Percentiles rank a stretch among this genome's conserved stretches.
phyloP scores from a whole-genome alignment of 2,888 invertebrate genomes.

The Tetanocera ferruginea region DNA sequence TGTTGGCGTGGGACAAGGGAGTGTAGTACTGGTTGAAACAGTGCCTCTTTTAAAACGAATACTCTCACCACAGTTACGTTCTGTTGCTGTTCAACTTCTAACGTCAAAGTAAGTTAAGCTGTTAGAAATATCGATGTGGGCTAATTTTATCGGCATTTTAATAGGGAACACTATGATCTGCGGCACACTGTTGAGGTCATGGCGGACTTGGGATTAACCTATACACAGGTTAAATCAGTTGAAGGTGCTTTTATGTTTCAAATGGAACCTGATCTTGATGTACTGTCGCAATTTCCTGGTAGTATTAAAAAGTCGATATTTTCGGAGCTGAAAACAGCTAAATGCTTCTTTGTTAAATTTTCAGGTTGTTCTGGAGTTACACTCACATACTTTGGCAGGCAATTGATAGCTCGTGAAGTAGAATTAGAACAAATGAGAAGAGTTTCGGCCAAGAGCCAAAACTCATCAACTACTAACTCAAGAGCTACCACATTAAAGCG shows the following conservation, averaged over 20 bases:
- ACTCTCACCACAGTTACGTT: constrained; percentile 80
- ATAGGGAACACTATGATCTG: constrained; percentile 73
- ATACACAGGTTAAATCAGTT: constrained; percentile 81
- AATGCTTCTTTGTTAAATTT: not conserved
- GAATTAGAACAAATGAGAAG: constrained; percentile 83
- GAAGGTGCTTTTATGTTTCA: constrained; percentile 82
- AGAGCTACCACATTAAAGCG: constrained; percentile 41
- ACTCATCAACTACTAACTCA: not conserved
- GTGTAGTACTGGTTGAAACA: constrained; percentile 77
- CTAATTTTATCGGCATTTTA: not conserved
- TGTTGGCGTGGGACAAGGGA: constrained; percentile 65
- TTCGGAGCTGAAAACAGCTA: not conserved
- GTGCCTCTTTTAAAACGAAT: constrained; percentile 80
- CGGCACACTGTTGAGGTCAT: constrained; percentile 82
- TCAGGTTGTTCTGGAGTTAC: constrained; percentile 63
- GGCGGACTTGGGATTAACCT: constrained; percentile 90
- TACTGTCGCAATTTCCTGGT: constrained; percentile 69
- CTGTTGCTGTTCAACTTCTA: constrained; percentile 73
- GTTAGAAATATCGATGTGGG: not conserved
- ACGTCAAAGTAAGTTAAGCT: constrained; percentile 63
- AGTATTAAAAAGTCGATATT: not conserved
- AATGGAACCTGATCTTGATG: constrained; percentile 85
- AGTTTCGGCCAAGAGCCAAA: constrained; percentile 62
- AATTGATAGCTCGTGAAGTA: constrained; percentile 86
- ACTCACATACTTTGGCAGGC: constrained; percentile 79